Percentiles rank a stretch among this genome's conserved stretches.
phyloP scores from a whole-genome alignment of 35 echinoderm and acorn worm species.

The Stichopus chloronotus region DNA sequence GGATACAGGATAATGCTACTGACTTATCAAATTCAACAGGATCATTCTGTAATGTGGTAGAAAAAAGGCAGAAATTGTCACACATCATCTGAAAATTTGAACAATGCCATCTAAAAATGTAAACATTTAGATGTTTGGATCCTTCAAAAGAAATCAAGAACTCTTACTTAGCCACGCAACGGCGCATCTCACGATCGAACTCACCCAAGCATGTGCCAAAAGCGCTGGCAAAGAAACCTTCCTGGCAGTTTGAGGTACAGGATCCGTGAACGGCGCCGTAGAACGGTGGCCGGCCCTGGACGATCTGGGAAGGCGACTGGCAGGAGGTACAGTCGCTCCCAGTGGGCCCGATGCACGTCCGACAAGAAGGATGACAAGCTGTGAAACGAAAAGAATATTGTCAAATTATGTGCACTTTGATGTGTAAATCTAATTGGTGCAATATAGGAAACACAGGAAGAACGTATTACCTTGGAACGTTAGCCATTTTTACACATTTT shows the following conservation, averaged over 20 bases:
- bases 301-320: conserved; percentile 58
- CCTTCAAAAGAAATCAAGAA: no score
- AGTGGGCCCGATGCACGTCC: conserved; percentile 75
- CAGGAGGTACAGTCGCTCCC: conserved; percentile 82
- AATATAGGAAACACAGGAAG: neutral
- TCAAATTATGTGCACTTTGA: neutral
- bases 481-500: neutral
- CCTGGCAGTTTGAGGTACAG: conserved; percentile 67
- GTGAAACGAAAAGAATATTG: neutral
- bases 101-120: no score
- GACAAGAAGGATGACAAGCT: conserved; percentile 85
- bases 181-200: neutral
- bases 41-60: no score
- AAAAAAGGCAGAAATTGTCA: no score
- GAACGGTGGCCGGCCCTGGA: conserved; percentile 81
- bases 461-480: neutral
- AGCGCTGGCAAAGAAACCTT: conserved; percentile 73
- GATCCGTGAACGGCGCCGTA: conserved; percentile 64
- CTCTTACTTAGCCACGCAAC: no score
- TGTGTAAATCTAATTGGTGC: neutral
- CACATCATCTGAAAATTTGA: no score
- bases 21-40: no score
- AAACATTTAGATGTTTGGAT: no score
- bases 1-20: no score
- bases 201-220: conserved; percentile 83